Base-by-base conservation (phyloP, 64 coral and sea anemone genomes). In the Montipora cactus region DNA sequence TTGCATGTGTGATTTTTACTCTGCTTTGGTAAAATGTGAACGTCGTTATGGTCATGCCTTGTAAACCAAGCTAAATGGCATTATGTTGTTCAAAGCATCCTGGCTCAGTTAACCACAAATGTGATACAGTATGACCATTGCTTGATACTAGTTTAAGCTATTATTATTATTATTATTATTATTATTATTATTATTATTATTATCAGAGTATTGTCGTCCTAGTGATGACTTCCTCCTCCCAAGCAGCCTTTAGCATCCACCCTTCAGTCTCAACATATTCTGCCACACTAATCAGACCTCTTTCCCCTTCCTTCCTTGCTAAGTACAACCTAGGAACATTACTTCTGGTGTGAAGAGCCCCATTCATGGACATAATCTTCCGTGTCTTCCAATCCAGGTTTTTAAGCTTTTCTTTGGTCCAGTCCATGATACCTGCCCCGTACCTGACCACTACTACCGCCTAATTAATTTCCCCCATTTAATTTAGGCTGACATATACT, bases 401-500 rank as follows among this genome's bases (percentile, higher is more conserved):
- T 10, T 9, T 44, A 11, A 75, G 73, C 73, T 75, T 37, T 12
- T 11, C 8, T 22, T 44, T 44, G 7, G 73, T 75, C 28, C 44
- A 75, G 25, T 75, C 53, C 16, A 77, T 8, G 1, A 77, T 19
- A 15, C 73, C 87, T 45, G 15, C 87, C 0, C 87, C 37, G 53
- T 89, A 89, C 11, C 87, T 77, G 5, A 87, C 11, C 12, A 87
- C 20, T 44, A 23, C 7, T 44, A 87, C 84, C 0, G 67, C 84
- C 84, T 25, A 87, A 23, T 23, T 23, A 2, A 55, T 89, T 90
- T 49, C 15, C 77, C 3, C 22, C 4, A 25, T 78, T 90, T 7
- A 78, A 20, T 79, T 79, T 79, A 67, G 88, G 4, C 51, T 19
- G 68, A 57, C 19, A 37, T 67, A 11, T 89, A 89, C 77, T 79